Evolutionary conservation across 2,113 vertebrate genomes (phyloP), one percentile per base, ranked within the genome.

Genomic region (Siniperca chuatsi): DNA sequence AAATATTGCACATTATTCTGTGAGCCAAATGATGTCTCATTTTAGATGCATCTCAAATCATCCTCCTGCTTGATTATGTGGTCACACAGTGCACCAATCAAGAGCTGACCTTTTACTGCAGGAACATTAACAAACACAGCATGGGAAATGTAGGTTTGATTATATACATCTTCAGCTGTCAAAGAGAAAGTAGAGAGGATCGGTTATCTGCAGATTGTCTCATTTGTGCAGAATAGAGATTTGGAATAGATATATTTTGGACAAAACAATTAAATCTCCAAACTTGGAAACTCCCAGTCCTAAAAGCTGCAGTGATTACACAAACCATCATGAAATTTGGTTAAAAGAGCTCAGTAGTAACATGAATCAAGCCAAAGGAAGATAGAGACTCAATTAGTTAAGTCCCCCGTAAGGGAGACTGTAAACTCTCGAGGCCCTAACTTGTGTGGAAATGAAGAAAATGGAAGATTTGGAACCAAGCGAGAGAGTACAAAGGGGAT

Each of bases 361-460:
- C 80, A 76, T 57, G 50, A 87, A 89, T 73, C 78, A 84, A 81
- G 80, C 80, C 88, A 79, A 81, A 68, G 70, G 42, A 87, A 86
- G 66, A 83, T n/a, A 50, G 85, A 91, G 54, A 85, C 71, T 81
- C 86, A 92, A 87, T 90, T 91, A 90, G 79, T 75, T 79, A 86
- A 84, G 76, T 84, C 78, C 52, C 77, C 42, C 68, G 72, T 84
- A 67, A 77, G 81, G 84, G 79, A 80, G 78, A 64, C 12, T 33
- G 44, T 79, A 87, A 89, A 87, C 85, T 87, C 89, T 44, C 5
- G 86, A 92, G 89, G 86, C 46, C 33, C 21, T 13, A 8, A 62
- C 73, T 72, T 71, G 58, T 78, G 72, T 40, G 16, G 44, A 85
- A 89, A 83, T 69, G 35, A 83, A 81, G 65, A 80, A 83, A 89